These are phyloP conservation scores for Potorous gilbertii DNA, from an alignment of 2,797 vertebrate genomes.

Conservation along the genomic window DNA sequence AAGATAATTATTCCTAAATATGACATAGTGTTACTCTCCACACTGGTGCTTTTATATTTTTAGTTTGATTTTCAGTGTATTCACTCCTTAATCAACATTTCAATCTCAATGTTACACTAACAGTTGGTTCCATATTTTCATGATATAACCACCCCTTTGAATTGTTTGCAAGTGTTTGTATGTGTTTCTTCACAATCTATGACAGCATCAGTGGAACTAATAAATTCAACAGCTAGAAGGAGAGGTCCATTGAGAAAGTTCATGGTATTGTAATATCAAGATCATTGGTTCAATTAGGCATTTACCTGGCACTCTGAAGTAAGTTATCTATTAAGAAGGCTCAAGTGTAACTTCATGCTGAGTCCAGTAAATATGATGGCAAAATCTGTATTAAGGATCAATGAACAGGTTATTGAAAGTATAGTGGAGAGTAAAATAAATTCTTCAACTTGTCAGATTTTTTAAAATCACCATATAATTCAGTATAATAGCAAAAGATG, in stretches of 20 bases:
- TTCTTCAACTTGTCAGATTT: slow-evolving; percentile 21
- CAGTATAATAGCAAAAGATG: slow-evolving; percentile 29
- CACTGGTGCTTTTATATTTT: slow-evolving; percentile 36
- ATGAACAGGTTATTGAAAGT: background rate
- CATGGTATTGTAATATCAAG: slow-evolving; percentile 42
- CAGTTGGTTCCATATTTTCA: slow-evolving; percentile 20
- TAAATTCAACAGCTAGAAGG: background rate
- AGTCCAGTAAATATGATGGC: slow-evolving; percentile 29
- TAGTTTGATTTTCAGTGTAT: slow-evolving; percentile 50
- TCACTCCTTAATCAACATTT: slow-evolving; percentile 18
- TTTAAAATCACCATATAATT: slow-evolving; percentile 37
- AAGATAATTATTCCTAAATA: slow-evolving; percentile 52
- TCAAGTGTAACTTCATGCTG: slow-evolving; percentile 41
- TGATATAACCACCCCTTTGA: background rate
- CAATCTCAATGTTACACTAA: slow-evolving; percentile 1
- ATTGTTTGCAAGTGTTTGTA: slow-evolving; percentile 15
- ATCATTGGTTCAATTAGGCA: slow-evolving; percentile 38
- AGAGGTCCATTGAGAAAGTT: slow-evolving; percentile 14
- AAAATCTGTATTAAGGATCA: slow-evolving; percentile 19
- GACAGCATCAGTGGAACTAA: slow-evolving; percentile 16
- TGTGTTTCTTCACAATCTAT: background rate
- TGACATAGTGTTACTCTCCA: background rate
- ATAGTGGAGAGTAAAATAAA: slow-evolving; percentile 6
- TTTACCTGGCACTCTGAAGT: slow-evolving; percentile 55
- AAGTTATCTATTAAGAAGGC: background rate